Conservation (phyloP, 2,888 invertebrate species). For the Mallateleia sp. region DNA sequence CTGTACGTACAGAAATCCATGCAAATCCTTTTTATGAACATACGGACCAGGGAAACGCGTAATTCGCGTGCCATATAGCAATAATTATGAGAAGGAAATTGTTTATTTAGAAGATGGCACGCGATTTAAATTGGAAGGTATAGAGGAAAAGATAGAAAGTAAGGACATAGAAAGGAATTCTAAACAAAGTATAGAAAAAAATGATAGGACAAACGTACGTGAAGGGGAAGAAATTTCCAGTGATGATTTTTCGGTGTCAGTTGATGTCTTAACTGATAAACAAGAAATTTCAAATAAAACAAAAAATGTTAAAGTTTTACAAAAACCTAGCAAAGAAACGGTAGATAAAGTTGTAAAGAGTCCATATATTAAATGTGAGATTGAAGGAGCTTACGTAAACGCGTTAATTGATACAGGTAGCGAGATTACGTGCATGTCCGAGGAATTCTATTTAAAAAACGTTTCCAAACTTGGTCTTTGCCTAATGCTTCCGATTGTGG, state of each 20-base stretch:
- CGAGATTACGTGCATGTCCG: conserved; percentile 38
- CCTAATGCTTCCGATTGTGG: conserved; percentile 14
- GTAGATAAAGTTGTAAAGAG: background rate
- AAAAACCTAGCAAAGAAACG: background rate
- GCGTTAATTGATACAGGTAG: conserved; percentile 48
- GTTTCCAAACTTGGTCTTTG: background rate
- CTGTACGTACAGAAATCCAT: background rate
- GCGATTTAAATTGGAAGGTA: no score
- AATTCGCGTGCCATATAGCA: background rate
- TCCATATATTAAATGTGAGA: background rate
- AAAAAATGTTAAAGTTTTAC: background rate
- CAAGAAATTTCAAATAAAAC: background rate
- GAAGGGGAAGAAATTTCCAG: no score
- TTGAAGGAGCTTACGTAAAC: background rate
- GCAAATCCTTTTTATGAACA: background rate
- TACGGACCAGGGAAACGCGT: background rate
- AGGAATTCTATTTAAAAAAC: conserved; percentile 3
- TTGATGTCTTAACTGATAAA: no score
- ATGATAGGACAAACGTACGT: no score
- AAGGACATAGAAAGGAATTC: no score
- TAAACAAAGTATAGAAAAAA: no score
- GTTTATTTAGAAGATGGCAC: no score
- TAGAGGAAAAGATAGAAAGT: no score
- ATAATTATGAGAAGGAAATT: background rate
- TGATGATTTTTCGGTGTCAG: no score